A percentile compares a stretch with the other conserved stretches of the same genome.
Conservation (phyloP, 2,113 vertebrate species). For the Spermophilus dauricus region DNA sequence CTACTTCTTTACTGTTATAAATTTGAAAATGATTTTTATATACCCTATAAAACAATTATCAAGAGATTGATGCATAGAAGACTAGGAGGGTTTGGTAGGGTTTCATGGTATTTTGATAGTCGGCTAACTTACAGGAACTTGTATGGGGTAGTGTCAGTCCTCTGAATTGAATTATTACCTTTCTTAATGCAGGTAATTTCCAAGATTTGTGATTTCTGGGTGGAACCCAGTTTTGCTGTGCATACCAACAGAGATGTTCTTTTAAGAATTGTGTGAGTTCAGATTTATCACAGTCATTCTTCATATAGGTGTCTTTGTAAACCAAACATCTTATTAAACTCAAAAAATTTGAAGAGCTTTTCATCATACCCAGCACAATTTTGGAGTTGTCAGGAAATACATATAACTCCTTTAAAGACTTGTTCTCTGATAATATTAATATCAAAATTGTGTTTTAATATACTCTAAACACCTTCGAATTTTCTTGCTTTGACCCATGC, state of each 20-base stretch:
- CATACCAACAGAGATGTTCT: neutral
- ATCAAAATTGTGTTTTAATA: neutral
- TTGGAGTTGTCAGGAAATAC: neutral
- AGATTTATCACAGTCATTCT: neutral
- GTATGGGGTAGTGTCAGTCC: neutral
- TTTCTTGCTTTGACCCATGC: neutral
- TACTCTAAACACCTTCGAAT: neutral
- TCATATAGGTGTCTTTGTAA: neutral
- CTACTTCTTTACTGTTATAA: neutral
- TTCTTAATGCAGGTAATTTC: neutral
- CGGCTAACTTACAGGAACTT: neutral
- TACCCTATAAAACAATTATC: neutral
- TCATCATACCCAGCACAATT: neutral
- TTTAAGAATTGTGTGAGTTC: neutral
- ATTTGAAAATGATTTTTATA: neutral
- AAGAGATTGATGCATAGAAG: neutral
- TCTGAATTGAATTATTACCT: too few species aligned
- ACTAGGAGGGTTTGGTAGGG: neutral
- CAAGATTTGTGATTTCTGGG: neutral
- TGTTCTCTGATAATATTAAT: neutral
- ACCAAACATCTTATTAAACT: neutral
- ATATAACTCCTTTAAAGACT: neutral
- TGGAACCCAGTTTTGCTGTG: neutral
- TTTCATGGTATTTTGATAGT: neutral
- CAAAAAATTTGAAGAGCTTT: neutral